Evolutionary conservation across 2,888 invertebrate species (phyloP), one percentile per base, ranked within the genome.

Genomic region (Cheiracanthium punctorium): DNA sequence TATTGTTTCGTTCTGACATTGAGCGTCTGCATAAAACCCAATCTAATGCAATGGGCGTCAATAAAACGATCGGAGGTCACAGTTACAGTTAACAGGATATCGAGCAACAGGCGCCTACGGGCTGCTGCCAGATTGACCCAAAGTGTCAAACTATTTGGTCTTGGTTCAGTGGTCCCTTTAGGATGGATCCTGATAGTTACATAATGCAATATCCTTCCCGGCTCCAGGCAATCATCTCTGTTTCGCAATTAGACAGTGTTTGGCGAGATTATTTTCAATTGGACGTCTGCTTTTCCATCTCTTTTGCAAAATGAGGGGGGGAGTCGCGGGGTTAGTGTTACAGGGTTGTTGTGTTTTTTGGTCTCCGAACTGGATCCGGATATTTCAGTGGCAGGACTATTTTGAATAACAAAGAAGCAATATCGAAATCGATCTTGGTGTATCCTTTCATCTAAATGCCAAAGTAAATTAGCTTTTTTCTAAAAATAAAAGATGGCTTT

Each of bases 141-240:
- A 33, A 72, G 82, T 82, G 82, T 82, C 82, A 82, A 82, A 82
- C 82, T 77, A 12, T 82, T 82, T 77, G 77, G 82, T 77, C 65
- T 32, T 77, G 82, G 82, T 77, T 82, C 82, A 82, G 82, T 72
- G 82, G 64, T 12, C 43, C 12, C 58, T 52, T 73, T 73, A 10
- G 14, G 24, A 30, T 32, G n/a, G 32, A 8, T 76, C 65, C 41
- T 28, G 64, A 32, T 58, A 64, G 43, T 77, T 72, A 77, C 65
- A 77, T 72, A 75, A 82, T 77, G 82, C 82, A 82, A 82, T 82
- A 82, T 82, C 82, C 82, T 82, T 52, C 76, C 64, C 52, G 10
- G 41, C 20, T 77, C 77, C 77, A 52, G 33, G 82, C 76, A 82
- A 77, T 72, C 76, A 82, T 77, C 82, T 77, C 77, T 76, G 48